Evolutionary conservation across 2,113 vertebrate species (phyloP).

Genomic region (Dipodomys ordii): DNA sequence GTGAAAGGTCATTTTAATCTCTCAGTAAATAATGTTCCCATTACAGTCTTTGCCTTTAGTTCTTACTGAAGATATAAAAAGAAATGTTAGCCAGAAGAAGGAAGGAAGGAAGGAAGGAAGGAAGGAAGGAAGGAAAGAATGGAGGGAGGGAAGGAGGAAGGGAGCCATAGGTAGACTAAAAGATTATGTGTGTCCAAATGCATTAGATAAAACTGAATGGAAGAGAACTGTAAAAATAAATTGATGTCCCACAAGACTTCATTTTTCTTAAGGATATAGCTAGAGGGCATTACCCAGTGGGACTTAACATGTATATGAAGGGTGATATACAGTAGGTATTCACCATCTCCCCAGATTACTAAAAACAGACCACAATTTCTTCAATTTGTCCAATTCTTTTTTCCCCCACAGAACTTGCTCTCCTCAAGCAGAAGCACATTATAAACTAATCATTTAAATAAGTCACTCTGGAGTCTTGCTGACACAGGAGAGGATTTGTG

Average conservation of each 20-base stretch:
- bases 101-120: not conserved
- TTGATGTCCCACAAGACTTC: not conserved
- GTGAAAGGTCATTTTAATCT: conserved; percentile 2
- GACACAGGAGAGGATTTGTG: conserved; percentile 66
- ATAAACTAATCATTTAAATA: conserved; percentile 69
- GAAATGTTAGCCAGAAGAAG: not conserved
- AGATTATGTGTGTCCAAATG: not conserved
- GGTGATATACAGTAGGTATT: not conserved
- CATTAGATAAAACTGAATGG: not conserved
- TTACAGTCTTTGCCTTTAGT: not conserved
- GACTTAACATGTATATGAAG: conserved; percentile 20
- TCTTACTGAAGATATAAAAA: not conserved
- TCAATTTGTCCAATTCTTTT: conserved; percentile 58
- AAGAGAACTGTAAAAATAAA: conserved; percentile 22
- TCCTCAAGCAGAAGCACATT: conserved; percentile 58
- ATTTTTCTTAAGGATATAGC: not conserved
- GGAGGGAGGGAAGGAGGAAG: not conserved
- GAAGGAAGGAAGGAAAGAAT: not conserved
- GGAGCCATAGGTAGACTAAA: not conserved
- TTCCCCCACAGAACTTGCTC: conserved; percentile 11
- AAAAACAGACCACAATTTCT: conserved; percentile 44
- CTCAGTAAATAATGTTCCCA: conserved; percentile 13
- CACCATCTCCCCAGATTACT: conserved; percentile 14
- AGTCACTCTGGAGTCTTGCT: conserved; percentile 62
- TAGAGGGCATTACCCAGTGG: not conserved